Evolutionary conservation across 2,888 invertebrate genomes (phyloP).

Genomic region (Buathra laborator): DNA sequence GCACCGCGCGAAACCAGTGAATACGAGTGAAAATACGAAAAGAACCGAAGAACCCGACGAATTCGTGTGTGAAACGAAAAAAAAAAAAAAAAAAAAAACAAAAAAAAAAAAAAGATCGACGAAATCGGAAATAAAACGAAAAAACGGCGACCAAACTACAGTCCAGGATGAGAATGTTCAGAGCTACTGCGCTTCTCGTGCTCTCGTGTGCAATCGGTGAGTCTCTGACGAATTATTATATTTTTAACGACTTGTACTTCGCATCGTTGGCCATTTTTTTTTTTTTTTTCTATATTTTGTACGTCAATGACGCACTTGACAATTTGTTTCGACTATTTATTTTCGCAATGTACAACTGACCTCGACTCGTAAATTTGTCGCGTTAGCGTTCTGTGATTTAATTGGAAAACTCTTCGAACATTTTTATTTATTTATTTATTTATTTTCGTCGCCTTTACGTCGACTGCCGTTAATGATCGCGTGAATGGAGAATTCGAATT

Average conservation of each 20-base stretch:
- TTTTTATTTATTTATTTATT: no score
- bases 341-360: background rate
- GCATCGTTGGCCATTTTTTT: conserved; percentile 12
- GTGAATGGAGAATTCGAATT: background rate
- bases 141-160: conserved; percentile 27
- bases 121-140: conserved; percentile 18
- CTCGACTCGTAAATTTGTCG: background rate
- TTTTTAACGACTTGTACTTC: no score
- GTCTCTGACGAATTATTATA: conserved; percentile 71
- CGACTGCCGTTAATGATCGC: no score
- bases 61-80: background rate
- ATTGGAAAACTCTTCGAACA: no score
- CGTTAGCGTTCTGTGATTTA: no score
- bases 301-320: background rate
- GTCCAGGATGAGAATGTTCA: conserved; percentile 76
- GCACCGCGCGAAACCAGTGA: background rate
- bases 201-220: conserved; percentile 80
- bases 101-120: background rate
- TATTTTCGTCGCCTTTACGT: no score
- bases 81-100: background rate
- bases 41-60: background rate
- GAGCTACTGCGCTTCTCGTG: conserved; percentile 76
- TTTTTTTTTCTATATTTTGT: background rate
- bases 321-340: background rate
- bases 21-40: background rate